Conservation (phyloP, 2,113 vertebrate species). For the Aleadryas rufinucha region DNA sequence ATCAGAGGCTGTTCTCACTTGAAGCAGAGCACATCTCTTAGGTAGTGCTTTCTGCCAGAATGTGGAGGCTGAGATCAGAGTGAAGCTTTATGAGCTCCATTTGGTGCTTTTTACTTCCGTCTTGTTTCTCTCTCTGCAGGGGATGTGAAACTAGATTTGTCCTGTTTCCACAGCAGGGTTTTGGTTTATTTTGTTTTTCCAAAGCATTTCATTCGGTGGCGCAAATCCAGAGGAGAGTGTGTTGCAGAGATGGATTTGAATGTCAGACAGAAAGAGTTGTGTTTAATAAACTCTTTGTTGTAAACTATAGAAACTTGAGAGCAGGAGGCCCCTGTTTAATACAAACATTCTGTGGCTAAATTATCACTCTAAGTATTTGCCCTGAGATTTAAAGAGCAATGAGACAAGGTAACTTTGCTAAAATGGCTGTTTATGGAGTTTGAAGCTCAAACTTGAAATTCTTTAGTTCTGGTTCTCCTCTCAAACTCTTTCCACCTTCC, state of each 20-base stretch:
- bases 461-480: not conserved
- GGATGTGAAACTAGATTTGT: constrained; percentile 68
- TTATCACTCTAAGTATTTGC: not conserved
- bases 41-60: constrained; percentile 67
- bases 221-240: constrained; percentile 64
- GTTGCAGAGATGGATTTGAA: constrained; percentile 68
- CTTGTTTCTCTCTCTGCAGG: constrained; percentile 67
- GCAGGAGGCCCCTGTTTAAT: constrained; percentile 21
- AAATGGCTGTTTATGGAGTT: not conserved
- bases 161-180: constrained; percentile 70
- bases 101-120: constrained; percentile 66
- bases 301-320: constrained; percentile 53
- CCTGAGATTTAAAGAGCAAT: not conserved
- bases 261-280: constrained; percentile 61
- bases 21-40: constrained; percentile 58
- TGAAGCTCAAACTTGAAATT: not conserved
- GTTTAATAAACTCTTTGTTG: constrained; percentile 67
- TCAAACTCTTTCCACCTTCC: not conserved
- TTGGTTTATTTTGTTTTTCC: constrained; percentile 73
- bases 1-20: constrained; percentile 50
- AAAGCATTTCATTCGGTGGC: constrained; percentile 69
- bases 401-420: not conserved
- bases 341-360: constrained; percentile 34
- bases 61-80: constrained; percentile 68
- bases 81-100: constrained; percentile 47